A percentile compares a stretch with the other conserved stretches of the same genome.
Conservation (phyloP, 2,113 vertebrate species). For the Podiceps cristatus region DNA sequence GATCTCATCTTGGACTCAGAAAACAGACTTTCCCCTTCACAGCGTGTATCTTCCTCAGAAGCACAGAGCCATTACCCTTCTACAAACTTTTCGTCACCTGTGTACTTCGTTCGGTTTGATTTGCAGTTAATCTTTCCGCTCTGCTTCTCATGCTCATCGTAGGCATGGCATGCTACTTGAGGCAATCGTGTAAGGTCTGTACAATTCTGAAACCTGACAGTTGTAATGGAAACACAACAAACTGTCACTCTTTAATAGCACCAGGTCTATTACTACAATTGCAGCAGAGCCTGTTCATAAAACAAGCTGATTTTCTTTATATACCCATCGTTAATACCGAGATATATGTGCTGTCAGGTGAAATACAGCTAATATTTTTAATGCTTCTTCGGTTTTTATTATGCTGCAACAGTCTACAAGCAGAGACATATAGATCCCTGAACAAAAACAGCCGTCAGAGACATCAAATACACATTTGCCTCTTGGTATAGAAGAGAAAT, state of each 20-base stretch:
- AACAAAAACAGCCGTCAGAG: background rate
- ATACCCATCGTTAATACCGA: background rate
- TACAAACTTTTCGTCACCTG: conserved; percentile 39
- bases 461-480: conserved; percentile 10
- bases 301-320: conserved; percentile 18
- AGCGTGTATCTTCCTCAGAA: background rate
- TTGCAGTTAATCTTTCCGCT: conserved; percentile 41
- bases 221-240: conserved; percentile 34
- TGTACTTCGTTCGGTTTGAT: background rate
- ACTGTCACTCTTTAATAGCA: conserved; percentile 41
- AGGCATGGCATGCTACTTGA: background rate
- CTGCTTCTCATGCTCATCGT: background rate
- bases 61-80: conserved; percentile 5
- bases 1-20: background rate
- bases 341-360: conserved; percentile 19
- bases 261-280: background rate
- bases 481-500: background rate
- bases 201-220: background rate
- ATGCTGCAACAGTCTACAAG: background rate
- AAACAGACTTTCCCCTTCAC: background rate
- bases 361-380: background rate
- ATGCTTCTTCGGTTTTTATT: conserved; percentile 5
- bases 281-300: conserved; percentile 10
- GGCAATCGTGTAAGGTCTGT: background rate
- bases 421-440: background rate